Base-by-base conservation (phyloP, 2,113 vertebrate species). In the Psettodes erumei region DNA sequence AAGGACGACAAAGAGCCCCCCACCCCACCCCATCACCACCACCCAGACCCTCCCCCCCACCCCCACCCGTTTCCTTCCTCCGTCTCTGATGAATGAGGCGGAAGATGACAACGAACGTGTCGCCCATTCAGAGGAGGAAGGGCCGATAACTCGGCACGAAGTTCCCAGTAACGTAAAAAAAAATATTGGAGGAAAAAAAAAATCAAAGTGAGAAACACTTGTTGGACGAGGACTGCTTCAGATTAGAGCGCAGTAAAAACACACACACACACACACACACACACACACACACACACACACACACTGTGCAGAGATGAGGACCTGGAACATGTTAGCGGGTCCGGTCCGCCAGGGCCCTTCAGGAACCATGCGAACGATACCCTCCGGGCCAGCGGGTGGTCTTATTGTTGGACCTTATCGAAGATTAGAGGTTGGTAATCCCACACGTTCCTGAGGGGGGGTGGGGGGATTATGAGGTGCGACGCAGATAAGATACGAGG, bases 321-420 rank as follows among this genome's bases (percentile, higher is more conserved):
- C 12, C 74, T 88, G 84, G 84, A 27, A 63, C 12, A 53, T 21
- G 54, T 85, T 77, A 78, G 53, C 1, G 59, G 25, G 48, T 27
- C 51, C 47, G 69, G 84, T 76, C 75, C 53, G 11, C 62, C n/a
- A 37, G 56, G 72, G 61, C 8, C 45, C 35, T 68, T 47, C 16
- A 64, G 40, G 75, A 47, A 61, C 51, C 27, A 38, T 13, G 47
- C 32, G 62, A 75, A 30, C 30, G 63, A 67, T 8, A 28, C 66
- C 51, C 35, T 3, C 50, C 8, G 9, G 15, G n/a, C n/a, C 2
- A 25, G 63, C 51, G 88, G 84, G 89, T 91, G 90, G 91, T 89
- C 89, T 79, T 50, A 75, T 69, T 82, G 71, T 84, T 71, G 11
- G 76, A 77, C 73, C 82, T 73, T 76, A 88, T 88, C 72, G 15